phyloP scores from a whole-genome alignment of 2,888 invertebrate genomes.

The Drosophila nr. perissopoda region DNA sequence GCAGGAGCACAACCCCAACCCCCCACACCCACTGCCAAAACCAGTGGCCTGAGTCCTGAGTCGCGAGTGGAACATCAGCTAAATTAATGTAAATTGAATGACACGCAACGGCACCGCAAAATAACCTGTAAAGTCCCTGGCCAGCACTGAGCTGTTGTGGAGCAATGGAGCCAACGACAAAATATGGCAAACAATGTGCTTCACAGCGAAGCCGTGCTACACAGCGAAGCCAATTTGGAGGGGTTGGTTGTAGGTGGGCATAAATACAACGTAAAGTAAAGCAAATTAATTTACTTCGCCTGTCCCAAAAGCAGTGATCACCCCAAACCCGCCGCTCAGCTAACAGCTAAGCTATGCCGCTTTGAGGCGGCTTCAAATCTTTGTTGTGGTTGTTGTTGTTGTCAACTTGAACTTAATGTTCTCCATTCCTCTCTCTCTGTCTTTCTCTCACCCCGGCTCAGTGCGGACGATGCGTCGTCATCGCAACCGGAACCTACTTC shows the following conservation, averaged over 20 bases:
- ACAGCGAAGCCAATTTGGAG: slow-evolving; percentile 1
- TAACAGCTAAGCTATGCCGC: slow-evolving; percentile 24
- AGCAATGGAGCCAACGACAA: slow-evolving; percentile 10
- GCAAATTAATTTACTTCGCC: slow-evolving; percentile 61
- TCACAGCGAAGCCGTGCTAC: slow-evolving; percentile 15
- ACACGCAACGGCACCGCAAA: slow-evolving; percentile 59
- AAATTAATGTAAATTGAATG: slow-evolving; percentile 66
- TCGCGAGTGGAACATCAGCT: slow-evolving; percentile 53
- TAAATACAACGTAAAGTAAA: slow-evolving; percentile 41
- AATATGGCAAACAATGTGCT: slow-evolving; percentile 35
- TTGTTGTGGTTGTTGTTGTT: slow-evolving; percentile 33
- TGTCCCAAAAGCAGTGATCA: slow-evolving; percentile 7
- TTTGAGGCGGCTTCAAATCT: slow-evolving; percentile 29
- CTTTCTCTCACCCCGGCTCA: background rate
- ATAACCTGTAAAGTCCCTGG: slow-evolving; percentile 45
- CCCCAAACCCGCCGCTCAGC: background rate
- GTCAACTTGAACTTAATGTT: slow-evolving; percentile 34
- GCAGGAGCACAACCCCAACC: slow-evolving; percentile 12
- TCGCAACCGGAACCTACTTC: slow-evolving; percentile 41
- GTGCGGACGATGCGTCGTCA: slow-evolving; percentile 24
- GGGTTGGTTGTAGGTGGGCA: slow-evolving; percentile 1
- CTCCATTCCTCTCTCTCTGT: background rate
- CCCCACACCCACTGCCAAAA: slow-evolving; percentile 32
- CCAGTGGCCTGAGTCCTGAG: slow-evolving; percentile 13
- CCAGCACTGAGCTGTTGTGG: background rate